Base-by-base conservation (phyloP, 2,888 invertebrate species). In the Drosophila tripunctata region DNA sequence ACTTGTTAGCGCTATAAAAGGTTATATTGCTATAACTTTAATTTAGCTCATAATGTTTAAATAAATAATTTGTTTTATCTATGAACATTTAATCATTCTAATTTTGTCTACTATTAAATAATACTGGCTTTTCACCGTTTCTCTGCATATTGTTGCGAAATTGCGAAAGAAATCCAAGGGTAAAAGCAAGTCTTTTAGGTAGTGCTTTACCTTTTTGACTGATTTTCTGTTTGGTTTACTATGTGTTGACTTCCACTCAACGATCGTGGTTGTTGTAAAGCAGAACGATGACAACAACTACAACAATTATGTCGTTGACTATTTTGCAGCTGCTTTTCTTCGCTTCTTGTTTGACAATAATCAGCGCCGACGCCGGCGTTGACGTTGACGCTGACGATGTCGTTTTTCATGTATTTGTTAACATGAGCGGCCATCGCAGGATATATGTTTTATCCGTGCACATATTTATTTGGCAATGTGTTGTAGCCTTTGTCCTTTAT, bases 281-380 rank as follows among this genome's bases (percentile, higher is more conserved):
- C 17, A 43, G 47, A 38, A 47, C 17, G 31, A 31, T 56, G 50
- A 27, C 35, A 19, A 40, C 35, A 24, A 12, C 30, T 41, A 41
- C 27, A 41, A 51, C 22, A 40, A 55, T 33, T 12, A 4, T 14
- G 40, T 30, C 40, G 38, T 24, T 15, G 6, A 38, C 10, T 47
- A 47, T 41, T 33, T 47, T 51, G 52, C 67, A 54, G 38, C 52
- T 60, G 58, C 60, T 67, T 72, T 57, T 38, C 56, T 57, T 50
- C 48, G 67, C 50, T 65, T 24, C 33, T 61, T 85, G 68, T 87
- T 84, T 82, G 84, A 84, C 81, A 78, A 81, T 80, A 82, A 82
- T 82, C 87, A 87, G 67, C 67, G 81, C 60, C 62, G 75, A 67
- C 58, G 77, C 61, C 87, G 84, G 67, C 67, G 81, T 57, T 60